Evolutionary conservation across 2,888 invertebrate genomes (phyloP), one percentile per base, ranked within the genome.

Genomic region (Hypena proboscidalis): DNA sequence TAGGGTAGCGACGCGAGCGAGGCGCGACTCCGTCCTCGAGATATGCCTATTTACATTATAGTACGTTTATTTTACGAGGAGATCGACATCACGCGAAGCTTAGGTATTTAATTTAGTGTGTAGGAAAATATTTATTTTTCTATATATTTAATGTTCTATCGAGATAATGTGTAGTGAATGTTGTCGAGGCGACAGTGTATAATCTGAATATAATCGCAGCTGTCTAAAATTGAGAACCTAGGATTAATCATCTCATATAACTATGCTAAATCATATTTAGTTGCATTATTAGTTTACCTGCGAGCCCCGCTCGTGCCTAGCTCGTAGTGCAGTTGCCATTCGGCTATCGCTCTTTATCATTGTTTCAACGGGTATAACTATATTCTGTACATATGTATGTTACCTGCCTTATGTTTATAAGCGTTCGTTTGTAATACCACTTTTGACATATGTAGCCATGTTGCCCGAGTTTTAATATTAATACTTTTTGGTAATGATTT

Each of bases 401-500:
- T 87, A 89, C 85, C 87, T 83, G 88, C 83, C 85, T 87, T 90
- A 86, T 83, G 80, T 85, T 86, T 86, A 85, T 89, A 89, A 87
- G 85, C 82, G 83, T 90, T 87, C 87, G 88, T 90, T 91, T 91
- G 91, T 91, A 91, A 91, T 91, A 91, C 91, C 91, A 91, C 91
- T 87, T 91, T 91, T 91, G 91, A 90, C 91, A 90, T 87, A 85
- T 91, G 91, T 91, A 91, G 90, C 91, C 85, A 86, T 90, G 90
- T 90, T 79, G 87, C 88, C 77, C 72, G 88, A 88, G 87, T 85
- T 81, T 78, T 74, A 33, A 36, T 35, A 59, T 74, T 56, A 60
- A 63, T 55, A 79, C 82, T 80, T 79, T 84, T 81, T 81, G 58
- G 83, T 85, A 53, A 58, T 77, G 69, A 66, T 77, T 80, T 84